Percentiles rank a stretch among this genome's conserved stretches.
These are phyloP conservation scores for Toxotes lorentzi DNA, from an alignment of 2,797 vertebrate species.

Conservation along the genomic window DNA sequence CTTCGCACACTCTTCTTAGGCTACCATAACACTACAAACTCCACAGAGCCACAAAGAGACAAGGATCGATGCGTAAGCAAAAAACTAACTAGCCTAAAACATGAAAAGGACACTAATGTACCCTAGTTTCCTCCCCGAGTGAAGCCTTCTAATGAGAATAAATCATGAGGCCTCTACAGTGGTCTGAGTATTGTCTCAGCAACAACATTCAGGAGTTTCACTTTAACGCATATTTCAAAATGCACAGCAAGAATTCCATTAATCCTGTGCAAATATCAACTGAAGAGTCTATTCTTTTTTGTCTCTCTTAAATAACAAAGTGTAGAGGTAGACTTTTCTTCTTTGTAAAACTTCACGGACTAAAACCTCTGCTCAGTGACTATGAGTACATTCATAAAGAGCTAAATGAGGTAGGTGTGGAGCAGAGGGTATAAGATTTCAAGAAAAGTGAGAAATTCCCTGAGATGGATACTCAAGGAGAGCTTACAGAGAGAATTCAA, in stretches of 20 bases:
- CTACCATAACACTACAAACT: conserved; percentile 43
- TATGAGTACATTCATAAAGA: conserved; percentile 97
- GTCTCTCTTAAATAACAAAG: conserved; percentile 86
- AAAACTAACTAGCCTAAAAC: conserved; percentile 48
- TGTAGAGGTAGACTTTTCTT: conserved; percentile 95
- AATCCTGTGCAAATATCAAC: conserved; percentile 89
- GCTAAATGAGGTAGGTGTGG: conserved; percentile 99
- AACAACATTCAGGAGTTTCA: conserved; percentile 87
- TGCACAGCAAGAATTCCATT: conserved; percentile 86
- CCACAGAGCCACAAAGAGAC: conserved; percentile 54
- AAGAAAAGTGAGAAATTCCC: conserved; percentile 90
- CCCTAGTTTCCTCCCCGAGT: conserved; percentile 69
- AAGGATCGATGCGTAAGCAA: conserved; percentile 35
- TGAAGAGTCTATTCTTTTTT: conserved; percentile 82
- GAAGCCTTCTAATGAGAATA: conserved; percentile 71
- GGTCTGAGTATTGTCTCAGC: conserved; percentile 83
- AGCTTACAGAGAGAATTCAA: conserved; percentile 70
- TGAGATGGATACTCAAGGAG: conserved; percentile 83
- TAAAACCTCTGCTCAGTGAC: conserved; percentile 93
- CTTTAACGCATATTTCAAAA: conserved; percentile 79
- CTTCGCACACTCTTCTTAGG: conserved; percentile 57
- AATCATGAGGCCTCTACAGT: conserved; percentile 81
- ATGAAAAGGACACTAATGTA: conserved; percentile 60
- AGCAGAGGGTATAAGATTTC: conserved; percentile 90
- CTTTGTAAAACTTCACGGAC: conserved; percentile 94